Base-by-base conservation (phyloP, 1,140 invertebrate species). In the Cherax destructor region DNA sequence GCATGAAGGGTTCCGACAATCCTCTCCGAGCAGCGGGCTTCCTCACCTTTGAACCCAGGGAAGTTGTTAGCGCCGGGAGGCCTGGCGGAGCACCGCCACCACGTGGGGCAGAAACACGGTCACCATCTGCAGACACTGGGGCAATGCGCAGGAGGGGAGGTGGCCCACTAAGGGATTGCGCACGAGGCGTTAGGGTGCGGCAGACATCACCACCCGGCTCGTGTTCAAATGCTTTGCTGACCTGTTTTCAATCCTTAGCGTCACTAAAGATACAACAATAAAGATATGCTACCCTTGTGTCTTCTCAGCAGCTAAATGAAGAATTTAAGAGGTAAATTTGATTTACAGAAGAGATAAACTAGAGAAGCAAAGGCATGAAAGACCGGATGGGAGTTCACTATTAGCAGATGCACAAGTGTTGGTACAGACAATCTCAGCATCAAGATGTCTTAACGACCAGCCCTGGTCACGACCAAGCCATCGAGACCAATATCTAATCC, bases 371-470 rank as follows among this genome's bases (percentile, higher is more conserved):
- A 30, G 47, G 1, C 5, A 61, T 47, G 10, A 77, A 56, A 84
- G 50, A 47, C 52, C 47, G 52, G 69, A 65, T 16, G 52, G 56
- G 81, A 77, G 81, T 74, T 47, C 52, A 90, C 76, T 84, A 90
- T 65, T 84, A 84, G 88, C 81, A 61, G 41, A 69, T 41, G 88
- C 59, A 65, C 80, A 76, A 84, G 80, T 59, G 88, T 77, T 77
- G 21, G 21, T 56, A 77, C 81, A 65, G 69, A 78, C 69, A 78
- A 84, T 84, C 78, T 78, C 80, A n/a, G 52, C 30, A 90, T 84
- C 88, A 84, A 84, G 81, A 83, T 83, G 88, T 90, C 49, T 69
- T 90, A 84, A 90, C 88, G 88, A 84, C 80, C 41, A 9, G n/a
- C 21, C 2, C 50, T 52, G 24, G 88, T 90, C 88, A 90, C 88